Evolutionary conservation across 2,888 invertebrate species (phyloP).

Genomic region (Quadroppia sp.): DNA sequence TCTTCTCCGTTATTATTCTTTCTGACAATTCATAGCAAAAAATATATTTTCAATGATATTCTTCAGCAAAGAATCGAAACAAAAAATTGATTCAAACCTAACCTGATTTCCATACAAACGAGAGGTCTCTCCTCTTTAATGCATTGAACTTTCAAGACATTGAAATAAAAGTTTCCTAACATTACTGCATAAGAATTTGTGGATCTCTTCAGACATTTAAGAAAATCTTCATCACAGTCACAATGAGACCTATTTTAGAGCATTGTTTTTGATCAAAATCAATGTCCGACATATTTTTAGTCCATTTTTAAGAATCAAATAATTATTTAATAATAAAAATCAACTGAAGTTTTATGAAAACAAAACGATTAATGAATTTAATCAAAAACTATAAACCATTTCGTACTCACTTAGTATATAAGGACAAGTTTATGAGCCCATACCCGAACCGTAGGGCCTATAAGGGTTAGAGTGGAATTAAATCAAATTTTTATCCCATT

Average conservation of each 20-base stretch:
- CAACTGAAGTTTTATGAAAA: too few relatives aligned
- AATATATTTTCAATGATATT: too few relatives aligned
- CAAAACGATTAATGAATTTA: too few relatives aligned
- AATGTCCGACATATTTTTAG: too few relatives aligned
- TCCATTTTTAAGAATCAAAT: too few relatives aligned
- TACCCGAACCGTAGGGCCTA: conserved; percentile 46
- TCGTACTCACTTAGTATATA: conserved; percentile 47
- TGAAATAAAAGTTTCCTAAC: conserved; percentile 47
- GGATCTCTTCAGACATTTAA: conserved; percentile 44
- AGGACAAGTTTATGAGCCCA: conserved; percentile 47
- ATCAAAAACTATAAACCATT: not conserved
- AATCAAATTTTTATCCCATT: too few relatives aligned
- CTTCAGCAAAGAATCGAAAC: too few relatives aligned
- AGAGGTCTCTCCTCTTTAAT: conserved; percentile 43
- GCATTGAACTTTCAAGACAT: conserved; percentile 46
- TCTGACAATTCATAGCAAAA: not conserved
- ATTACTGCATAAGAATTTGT: conserved; percentile 45
- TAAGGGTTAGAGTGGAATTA: not conserved
- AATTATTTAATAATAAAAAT: too few relatives aligned
- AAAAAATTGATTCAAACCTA: not conserved
- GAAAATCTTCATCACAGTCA: conserved; percentile 47
- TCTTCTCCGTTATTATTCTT: conserved; percentile 36
- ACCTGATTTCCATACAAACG: conserved; percentile 24
- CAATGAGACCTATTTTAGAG: conserved; percentile 45
- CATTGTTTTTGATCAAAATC: not conserved